Evolutionary conservation across 2,797 vertebrate species (phyloP), one percentile per base, ranked within the genome.

Genomic region (Tamandua tetradactyla): DNA sequence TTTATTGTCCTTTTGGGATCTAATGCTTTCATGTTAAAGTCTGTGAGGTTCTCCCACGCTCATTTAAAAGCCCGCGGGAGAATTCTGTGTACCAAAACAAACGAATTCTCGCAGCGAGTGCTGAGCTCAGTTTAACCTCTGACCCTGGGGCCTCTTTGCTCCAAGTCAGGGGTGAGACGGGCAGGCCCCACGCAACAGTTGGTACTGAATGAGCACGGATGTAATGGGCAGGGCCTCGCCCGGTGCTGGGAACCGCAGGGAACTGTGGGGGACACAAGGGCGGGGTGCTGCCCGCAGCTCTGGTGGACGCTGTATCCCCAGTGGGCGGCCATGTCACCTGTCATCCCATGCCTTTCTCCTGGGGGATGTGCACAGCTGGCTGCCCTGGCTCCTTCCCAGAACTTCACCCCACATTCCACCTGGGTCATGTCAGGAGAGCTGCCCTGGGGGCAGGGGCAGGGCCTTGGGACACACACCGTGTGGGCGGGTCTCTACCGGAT

Each of bases 41-140:
- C 14, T 17, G 30, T 7, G 10, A 7, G 27, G 49, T 1, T 3
- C 12, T 59, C 66, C 25, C 20, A 0, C 32, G 1, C 10, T 12
- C 32, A 6, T 0, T 4, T 27, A 5, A 30, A 32, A 42, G 74
- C 32, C 79, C 27, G 0, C 0, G 5, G 0, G 12, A 47, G 40
- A 44, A 37, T 4, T 42, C 42, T 4, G 2, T 15, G 57, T 13
- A 7, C 14, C 62, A 2, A 42, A 71, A 42, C 0, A 0, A n/a
- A 1, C 27, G 1, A 6, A 32, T 25, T 55, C 42, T 30, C 2
- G 9, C 8, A 5, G 13, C 5, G 2, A 47, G 75, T 0, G 7
- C 2, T 13, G 42, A 23, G 7, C n/a, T 12, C 1, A 1, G 57
- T 71, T 37, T 69, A 12, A 1, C 12, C 17, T 2, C 3, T 2